Evolutionary conservation across 2,113 vertebrate genomes (phyloP), one percentile per base, ranked within the genome.

Genomic region (mouse (Mus musculus)): DNA sequence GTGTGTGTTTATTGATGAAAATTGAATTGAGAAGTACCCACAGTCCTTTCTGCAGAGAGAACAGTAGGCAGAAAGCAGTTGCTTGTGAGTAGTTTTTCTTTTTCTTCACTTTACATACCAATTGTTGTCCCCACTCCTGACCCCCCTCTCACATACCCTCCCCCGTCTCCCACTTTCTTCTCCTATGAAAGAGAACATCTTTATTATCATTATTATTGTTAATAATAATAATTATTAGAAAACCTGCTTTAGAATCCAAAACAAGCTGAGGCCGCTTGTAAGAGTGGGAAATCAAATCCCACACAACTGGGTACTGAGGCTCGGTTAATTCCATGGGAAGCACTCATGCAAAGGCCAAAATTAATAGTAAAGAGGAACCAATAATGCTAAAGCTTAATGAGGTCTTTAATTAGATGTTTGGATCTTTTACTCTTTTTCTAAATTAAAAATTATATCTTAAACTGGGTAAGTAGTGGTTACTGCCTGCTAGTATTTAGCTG

Each of bases 381-480:
- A 71, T 96, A 96, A 96, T 90, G 90, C 54, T 89, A 94, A 95
- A 95, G 33, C 73, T 90, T 95, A 95, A 95, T 89, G 95, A 97
- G 81, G 59, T 97, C 72, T 97, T 97, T 92, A 96, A 92, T 88
- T 80, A 92, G 89, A 28, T 65, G 30, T 95, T 96, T 97, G 56
- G 81, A 75, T 94, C 91, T 92, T 97, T 97, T 77, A 54, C 42
- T 89, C 75, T 94, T 94, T 92, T 90, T 94, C 52, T 71, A 63
- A 97, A 92, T 73, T 80, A 86, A 93, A 72, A n/a, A 92, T 96
- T 96, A 67, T 71, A 85, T 93, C 97, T 97, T 97, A 90, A 95
- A 93, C 80, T 94, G 76, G 46, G 22, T 86, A 76, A 90, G 16
- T 52, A 71, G 73, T 88, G 61, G 85, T 46, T 81, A 96, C 87